Conservation (phyloP, 2,113 vertebrate species). For the Bujurquina vittata region DNA sequence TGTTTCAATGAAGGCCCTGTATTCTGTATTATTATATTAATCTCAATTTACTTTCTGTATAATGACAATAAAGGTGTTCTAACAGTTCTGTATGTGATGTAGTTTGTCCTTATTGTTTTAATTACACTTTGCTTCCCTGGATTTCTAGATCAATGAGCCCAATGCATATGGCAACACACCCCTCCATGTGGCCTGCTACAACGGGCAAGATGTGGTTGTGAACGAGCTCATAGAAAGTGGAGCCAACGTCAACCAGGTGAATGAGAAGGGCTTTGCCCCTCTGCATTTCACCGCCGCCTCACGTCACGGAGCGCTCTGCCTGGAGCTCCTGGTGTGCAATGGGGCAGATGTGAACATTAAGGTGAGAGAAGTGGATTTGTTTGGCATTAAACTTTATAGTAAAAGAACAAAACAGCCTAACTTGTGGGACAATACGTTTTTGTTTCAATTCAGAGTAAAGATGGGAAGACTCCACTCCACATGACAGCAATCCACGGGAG, state of each 20-base stretch:
- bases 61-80: too few species aligned
- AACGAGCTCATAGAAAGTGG: constrained; percentile 97
- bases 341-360: constrained; percentile 96
- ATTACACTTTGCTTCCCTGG: neutral
- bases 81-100: neutral
- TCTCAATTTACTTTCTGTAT: too few species aligned
- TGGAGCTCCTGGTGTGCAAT: constrained; percentile 95
- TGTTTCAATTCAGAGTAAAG: constrained; percentile 89
- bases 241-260: constrained; percentile 96
- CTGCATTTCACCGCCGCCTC: constrained; percentile 97
- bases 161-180: constrained; percentile 97
- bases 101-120: neutral
- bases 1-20: neutral
- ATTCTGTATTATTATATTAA: neutral
- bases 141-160: constrained; percentile 91
- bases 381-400: neutral
- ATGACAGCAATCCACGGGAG: constrained; percentile 98
- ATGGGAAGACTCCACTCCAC: constrained; percentile 97
- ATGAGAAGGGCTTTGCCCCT: constrained; percentile 95
- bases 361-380: constrained; percentile 73
- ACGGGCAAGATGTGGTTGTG: constrained; percentile 97
- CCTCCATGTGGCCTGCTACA: constrained; percentile 97
- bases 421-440: neutral
- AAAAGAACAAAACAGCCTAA: neutral
- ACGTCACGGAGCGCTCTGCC: constrained; percentile 93